These are phyloP conservation scores for Erpetoichthys calabaricus DNA, from an alignment of 2,797 vertebrate genomes.

Conservation along the genomic window DNA sequence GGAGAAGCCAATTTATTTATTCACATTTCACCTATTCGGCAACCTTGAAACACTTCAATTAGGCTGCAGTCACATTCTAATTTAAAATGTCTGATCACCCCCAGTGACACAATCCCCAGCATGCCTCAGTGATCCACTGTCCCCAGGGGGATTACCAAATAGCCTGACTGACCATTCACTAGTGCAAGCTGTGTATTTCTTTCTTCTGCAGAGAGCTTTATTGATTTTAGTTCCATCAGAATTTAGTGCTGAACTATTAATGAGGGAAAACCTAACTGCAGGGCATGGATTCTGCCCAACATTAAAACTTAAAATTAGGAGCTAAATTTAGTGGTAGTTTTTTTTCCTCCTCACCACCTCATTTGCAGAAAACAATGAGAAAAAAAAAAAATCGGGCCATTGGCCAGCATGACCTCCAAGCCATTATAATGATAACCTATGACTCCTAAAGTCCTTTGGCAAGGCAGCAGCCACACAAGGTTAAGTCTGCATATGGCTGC, in stretches of 20 bases:
- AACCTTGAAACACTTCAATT: not conserved
- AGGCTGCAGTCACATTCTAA: slow-evolving; percentile 5
- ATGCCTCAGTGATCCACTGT: slow-evolving; percentile 13
- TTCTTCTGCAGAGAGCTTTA: slow-evolving; percentile 15
- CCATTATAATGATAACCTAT: no score
- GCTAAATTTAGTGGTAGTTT: slow-evolving; percentile 5
- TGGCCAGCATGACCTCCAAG: no score
- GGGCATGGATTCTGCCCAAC: slow-evolving; percentile 10
- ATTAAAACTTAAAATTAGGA: slow-evolving; percentile 7
- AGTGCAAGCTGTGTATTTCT: slow-evolving; percentile 8
- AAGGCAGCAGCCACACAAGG: no score
- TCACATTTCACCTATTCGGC: not conserved
- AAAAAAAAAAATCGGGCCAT: no score
- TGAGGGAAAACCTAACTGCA: slow-evolving; percentile 17
- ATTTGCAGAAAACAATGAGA: no score
- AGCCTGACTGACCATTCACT: not conserved
- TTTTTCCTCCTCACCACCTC: not conserved
- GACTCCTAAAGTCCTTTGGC: no score
- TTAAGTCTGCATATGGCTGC: no score
- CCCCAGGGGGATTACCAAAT: not conserved
- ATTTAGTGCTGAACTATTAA: slow-evolving; percentile 19
- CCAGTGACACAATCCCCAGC: not conserved
- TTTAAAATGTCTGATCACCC: slow-evolving; percentile 14
- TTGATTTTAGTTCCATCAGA: slow-evolving; percentile 21
- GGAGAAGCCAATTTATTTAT: slow-evolving; percentile 1